These are phyloP conservation scores for Caenorhabditis imperialis DNA, from an alignment of 2,888 invertebrate species.

Conservation along the genomic window DNA sequence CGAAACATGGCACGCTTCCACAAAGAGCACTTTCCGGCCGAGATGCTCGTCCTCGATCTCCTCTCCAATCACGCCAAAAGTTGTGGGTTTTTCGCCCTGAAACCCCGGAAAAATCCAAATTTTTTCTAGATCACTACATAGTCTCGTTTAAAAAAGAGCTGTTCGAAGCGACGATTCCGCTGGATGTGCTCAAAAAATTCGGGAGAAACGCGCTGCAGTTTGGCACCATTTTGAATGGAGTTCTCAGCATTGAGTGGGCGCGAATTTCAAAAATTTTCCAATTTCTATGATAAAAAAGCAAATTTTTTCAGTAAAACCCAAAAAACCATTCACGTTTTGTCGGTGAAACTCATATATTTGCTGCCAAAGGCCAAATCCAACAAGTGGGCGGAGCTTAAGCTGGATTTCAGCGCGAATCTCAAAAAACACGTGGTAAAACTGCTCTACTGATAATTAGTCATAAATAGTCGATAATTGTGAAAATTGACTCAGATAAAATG, in stretches of 20 bases:
- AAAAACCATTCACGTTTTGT: slow-evolving; percentile 16
- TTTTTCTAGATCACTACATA: slow-evolving; percentile 29
- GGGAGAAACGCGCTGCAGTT: slow-evolving; percentile 27
- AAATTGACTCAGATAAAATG: slow-evolving; percentile 24
- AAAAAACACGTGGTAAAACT: slow-evolving; percentile 25
- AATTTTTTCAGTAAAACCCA: slow-evolving; percentile 14
- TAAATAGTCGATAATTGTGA: too few species aligned
- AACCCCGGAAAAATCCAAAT: background rate
- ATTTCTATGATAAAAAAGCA: background rate
- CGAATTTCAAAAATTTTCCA: too few species aligned
- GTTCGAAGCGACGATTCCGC: slow-evolving; percentile 29
- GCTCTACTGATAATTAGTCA: background rate
- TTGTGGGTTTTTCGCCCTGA: slow-evolving; percentile 15
- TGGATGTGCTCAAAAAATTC: slow-evolving; percentile 15
- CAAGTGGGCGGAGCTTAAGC: slow-evolving; percentile 29
- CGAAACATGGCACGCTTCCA: background rate
- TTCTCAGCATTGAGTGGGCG: slow-evolving; percentile 14
- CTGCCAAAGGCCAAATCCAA: slow-evolving; percentile 17
- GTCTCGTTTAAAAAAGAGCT: slow-evolving; percentile 16
- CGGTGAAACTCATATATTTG: slow-evolving; percentile 35
- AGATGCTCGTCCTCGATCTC: slow-evolving; percentile 28
- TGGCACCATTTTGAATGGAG: slow-evolving; percentile 36
- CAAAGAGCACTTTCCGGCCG: background rate
- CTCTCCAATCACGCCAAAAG: slow-evolving; percentile 19
- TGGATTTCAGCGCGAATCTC: slow-evolving; percentile 22